Evolutionary conservation across 2,888 invertebrate genomes (phyloP).

Genomic region (Oxystoma pomonae): DNA sequence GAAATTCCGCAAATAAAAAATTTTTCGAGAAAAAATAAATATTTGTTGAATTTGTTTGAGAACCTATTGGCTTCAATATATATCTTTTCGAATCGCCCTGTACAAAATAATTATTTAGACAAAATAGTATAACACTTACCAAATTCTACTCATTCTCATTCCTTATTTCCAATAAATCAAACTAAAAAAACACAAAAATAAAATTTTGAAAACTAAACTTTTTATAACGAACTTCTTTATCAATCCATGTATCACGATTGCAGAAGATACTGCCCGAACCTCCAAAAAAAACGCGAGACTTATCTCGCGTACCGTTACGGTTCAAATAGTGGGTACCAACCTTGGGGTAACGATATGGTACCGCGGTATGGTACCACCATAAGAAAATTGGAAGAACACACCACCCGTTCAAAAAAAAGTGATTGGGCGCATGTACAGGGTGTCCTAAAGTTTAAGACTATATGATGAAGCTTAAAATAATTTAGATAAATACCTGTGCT

Average conservation of each 20-base stretch:
- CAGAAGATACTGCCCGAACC: neutral
- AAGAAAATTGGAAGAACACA: neutral
- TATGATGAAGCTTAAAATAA: too few species aligned
- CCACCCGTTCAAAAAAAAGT: neutral
- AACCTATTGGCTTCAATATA: too few species aligned
- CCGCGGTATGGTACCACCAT: neutral
- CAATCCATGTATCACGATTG: neutral
- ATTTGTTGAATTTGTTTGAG: too few species aligned
- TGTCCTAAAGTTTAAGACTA: too few species aligned
- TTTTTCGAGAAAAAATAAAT: too few species aligned
- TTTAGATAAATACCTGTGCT: too few species aligned
- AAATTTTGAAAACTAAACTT: too few species aligned
- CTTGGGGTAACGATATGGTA: neutral
- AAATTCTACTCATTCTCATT: neutral
- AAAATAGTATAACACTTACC: neutral
- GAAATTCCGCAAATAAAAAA: too few species aligned
- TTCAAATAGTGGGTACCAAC: neutral
- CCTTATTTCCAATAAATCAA: neutral
- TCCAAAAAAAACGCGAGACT: neutral
- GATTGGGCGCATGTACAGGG: neutral
- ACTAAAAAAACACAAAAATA: neutral
- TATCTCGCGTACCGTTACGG: neutral
- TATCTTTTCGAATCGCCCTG: too few species aligned
- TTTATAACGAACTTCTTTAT: too few species aligned
- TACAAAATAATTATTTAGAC: too few species aligned